Evolutionary conservation across 2,888 invertebrate genomes (phyloP), one percentile per base, ranked within the genome.

Genomic region (Drosophila birchii): DNA sequence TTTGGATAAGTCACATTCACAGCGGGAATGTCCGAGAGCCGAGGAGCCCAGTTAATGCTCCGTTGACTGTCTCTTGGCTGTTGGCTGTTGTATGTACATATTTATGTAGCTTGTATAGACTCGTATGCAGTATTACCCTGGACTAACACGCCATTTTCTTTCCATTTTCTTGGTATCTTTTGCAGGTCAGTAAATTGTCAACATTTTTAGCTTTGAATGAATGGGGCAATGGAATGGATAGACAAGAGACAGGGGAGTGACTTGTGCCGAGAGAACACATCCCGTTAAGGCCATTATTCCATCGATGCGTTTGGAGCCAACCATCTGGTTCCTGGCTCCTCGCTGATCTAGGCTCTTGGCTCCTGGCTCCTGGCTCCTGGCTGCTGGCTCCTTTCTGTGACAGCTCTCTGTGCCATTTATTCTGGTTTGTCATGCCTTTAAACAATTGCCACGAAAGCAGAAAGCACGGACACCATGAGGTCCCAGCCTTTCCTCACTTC

Each of bases 181-280:
- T 82, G 59, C 79, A 79, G 79, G 79, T 79, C 64, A 79, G 79
- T 82, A 66, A 79, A 78, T 57, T 76, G 41, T 41, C 49, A 51
- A 53, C 51, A 53, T 53, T 53, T 53, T 53, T 53, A 53, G 51
- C 51, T 53, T 53, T 53, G 51, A 53, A 53, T 53, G 51, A 53
- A 53, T 53, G 51, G 47, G 29, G 18, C 47, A 47, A 47, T 47
- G 47, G 47, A 32, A 47, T 47, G 47, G 47, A 47, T 29, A 47
- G 47, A 32, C 29, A 20, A 53, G 16, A 36, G 51, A 32, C 49
- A 32, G 47, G 0, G 16, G 26, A 32, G 32, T 18, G 49, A 34
- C 49, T 51, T 51, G 51, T 36, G 34, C 16, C 16, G 51, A 36
- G 51, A 36, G 36, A 53, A n/a, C 29, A 47, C 32, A 47, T 47